phyloP scores from a whole-genome alignment of 2,797 vertebrate genomes.

The Amblyraja radiata region DNA sequence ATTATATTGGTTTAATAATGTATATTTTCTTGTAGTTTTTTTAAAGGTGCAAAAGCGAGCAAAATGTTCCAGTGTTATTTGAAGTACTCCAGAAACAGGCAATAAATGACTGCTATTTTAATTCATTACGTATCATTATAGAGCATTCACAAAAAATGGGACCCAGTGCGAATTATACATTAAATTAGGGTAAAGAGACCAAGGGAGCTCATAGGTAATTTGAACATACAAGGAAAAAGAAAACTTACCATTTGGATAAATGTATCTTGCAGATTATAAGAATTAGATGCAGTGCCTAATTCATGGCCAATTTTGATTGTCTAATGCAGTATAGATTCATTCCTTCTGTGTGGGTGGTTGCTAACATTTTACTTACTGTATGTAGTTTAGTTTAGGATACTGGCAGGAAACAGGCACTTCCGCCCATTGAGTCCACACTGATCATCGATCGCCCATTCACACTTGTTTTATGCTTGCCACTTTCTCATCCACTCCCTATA shows the following conservation, averaged over 20 bases:
- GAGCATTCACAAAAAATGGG: not conserved
- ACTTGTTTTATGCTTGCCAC: too few species aligned
- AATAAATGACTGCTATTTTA: not conserved
- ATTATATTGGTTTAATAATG: not conserved
- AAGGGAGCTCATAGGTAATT: not conserved
- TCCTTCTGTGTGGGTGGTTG: not conserved
- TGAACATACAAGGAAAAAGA: not conserved
- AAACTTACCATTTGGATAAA: not conserved
- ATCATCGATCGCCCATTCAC: too few species aligned
- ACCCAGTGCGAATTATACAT: not conserved
- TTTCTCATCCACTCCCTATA: too few species aligned
- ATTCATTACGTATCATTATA: not conserved
- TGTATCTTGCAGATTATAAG: not conserved
- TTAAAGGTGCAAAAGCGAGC: not conserved
- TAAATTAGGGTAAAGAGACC: not conserved
- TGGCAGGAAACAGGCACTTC: too few species aligned
- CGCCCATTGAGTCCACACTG: too few species aligned
- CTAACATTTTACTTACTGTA: not conserved
- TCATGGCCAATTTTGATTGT: not conserved
- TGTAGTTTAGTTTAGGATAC: too few species aligned
- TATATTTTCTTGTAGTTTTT: not conserved
- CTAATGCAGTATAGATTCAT: not conserved
- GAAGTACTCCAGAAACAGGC: not conserved
- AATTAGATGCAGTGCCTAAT: not conserved
- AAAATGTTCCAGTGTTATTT: not conserved